A percentile compares a stretch with the other conserved stretches of the same genome.
Conservation (phyloP, 2,888 invertebrate genomes). For the Cynaeus angustus region DNA sequence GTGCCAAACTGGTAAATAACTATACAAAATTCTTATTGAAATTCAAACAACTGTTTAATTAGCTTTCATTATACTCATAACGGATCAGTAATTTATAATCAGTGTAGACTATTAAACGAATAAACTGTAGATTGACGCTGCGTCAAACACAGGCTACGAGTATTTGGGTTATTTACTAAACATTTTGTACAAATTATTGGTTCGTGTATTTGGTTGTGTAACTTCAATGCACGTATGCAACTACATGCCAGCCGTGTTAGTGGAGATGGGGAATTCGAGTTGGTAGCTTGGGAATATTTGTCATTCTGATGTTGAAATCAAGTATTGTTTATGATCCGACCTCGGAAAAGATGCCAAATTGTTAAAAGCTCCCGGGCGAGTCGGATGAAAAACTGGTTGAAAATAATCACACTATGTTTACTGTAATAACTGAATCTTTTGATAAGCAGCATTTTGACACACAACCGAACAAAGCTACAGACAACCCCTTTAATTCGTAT, state of each 20-base stretch:
- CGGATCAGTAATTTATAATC: background rate
- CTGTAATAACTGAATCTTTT: too few relatives aligned
- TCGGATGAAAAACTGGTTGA: too few relatives aligned
- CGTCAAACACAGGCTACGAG: conserved; percentile 9
- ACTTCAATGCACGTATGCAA: conserved; percentile 22
- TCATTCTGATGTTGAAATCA: conserved; percentile 15
- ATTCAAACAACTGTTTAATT: background rate
- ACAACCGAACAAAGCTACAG: too few relatives aligned
- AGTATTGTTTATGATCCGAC: background rate
- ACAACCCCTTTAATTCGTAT: too few relatives aligned
- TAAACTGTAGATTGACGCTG: background rate
- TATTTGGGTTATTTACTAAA: conserved; percentile 11
- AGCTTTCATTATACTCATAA: background rate
- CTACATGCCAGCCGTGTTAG: conserved; percentile 34
- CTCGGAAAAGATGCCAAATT: too few relatives aligned
- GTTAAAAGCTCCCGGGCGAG: too few relatives aligned
- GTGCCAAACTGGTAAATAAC: conserved; percentile 12
- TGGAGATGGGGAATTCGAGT: conserved; percentile 27
- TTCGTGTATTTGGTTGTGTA: conserved; percentile 28
- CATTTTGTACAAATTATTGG: conserved; percentile 25
- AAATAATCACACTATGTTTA: too few relatives aligned
- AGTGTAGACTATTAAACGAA: background rate
- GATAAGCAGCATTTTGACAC: too few relatives aligned
- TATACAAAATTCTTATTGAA: conserved; percentile 8
- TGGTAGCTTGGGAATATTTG: conserved; percentile 19